These are phyloP conservation scores for Pollenia amentaria DNA, from an alignment of 2,888 invertebrate genomes.

Conservation along the genomic window DNA sequence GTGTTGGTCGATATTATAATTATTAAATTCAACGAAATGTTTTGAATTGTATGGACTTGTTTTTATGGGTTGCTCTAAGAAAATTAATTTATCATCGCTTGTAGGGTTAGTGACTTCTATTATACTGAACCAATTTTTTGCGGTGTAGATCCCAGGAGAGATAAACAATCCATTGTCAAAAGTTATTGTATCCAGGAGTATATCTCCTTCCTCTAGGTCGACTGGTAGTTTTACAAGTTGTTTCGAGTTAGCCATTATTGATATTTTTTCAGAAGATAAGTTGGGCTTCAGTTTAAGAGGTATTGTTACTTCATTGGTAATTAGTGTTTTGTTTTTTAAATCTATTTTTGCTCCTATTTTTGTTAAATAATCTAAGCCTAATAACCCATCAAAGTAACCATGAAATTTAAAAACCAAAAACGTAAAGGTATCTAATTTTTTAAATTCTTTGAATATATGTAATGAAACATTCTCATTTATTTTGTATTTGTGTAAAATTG, in stretches of 20 bases:
- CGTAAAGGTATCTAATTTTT: not conserved
- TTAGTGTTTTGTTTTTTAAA: too few relatives aligned
- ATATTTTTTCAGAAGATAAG: constrained; percentile 5
- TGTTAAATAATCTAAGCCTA: constrained; percentile 23
- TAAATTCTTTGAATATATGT: constrained; percentile 19
- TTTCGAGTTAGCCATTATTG: constrained; percentile 17
- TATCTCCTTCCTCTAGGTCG: constrained; percentile 12
- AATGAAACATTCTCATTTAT: not conserved
- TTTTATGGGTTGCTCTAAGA: constrained; percentile 23
- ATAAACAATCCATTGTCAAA: constrained; percentile 18
- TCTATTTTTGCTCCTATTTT: constrained; percentile 23
- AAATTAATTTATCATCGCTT: not conserved
- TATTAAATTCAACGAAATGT: constrained; percentile 16
- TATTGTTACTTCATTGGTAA: constrained; percentile 15
- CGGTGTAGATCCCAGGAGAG: constrained; percentile 5
- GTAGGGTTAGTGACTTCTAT: not conserved
- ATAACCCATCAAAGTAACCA: constrained; percentile 11
- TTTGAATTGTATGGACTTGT: constrained; percentile 10
- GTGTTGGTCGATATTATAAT: not conserved
- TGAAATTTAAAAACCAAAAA: constrained; percentile 18
- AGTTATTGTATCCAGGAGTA: constrained; percentile 11
- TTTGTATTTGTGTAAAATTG: constrained; percentile 1
- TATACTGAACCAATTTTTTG: constrained; percentile 2
- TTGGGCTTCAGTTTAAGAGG: constrained; percentile 17
- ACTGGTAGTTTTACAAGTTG: constrained; percentile 13